These are phyloP conservation scores for Cataglyphis cursor DNA, from an alignment of 2,888 invertebrate species.

Conservation along the genomic window DNA sequence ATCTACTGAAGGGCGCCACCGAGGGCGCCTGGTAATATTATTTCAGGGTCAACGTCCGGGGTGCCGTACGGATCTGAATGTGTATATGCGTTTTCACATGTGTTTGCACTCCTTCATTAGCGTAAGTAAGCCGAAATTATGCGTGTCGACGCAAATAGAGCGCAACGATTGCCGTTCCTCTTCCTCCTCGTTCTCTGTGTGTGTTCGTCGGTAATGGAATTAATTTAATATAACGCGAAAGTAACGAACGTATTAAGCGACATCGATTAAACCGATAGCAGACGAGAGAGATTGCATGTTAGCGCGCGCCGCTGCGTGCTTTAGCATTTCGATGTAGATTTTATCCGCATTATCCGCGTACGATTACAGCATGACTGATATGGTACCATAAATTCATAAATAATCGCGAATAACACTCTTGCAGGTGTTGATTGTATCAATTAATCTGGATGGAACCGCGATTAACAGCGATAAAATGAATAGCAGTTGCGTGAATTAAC, in stretches of 20 bases:
- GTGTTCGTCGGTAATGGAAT: slow-evolving; percentile 24
- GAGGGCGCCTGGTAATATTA: slow-evolving; percentile 56
- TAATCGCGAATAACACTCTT: slow-evolving; percentile 43
- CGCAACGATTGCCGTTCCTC: slow-evolving; percentile 14
- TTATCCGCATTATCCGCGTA: slow-evolving; percentile 39
- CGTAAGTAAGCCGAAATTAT: slow-evolving; percentile 72
- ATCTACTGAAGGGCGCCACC: slow-evolving; percentile 49
- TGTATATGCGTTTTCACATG: neutral
- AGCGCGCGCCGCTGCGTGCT: slow-evolving; percentile 17
- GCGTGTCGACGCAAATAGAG: slow-evolving; percentile 45
- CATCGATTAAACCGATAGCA: slow-evolving; percentile 47
- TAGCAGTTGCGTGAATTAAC: slow-evolving; percentile 8
- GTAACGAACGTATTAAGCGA: slow-evolving; percentile 48
- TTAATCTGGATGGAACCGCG: slow-evolving; percentile 6
- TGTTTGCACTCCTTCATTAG: slow-evolving; percentile 66
- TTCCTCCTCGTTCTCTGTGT: neutral
- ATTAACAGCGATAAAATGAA: slow-evolving; percentile 18
- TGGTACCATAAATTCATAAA: slow-evolving; percentile 44
- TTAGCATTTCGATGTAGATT: slow-evolving; percentile 41
- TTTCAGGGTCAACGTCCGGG: slow-evolving; percentile 55
- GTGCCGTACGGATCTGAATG: slow-evolving; percentile 52
- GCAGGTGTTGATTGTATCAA: slow-evolving; percentile 46
- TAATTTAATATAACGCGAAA: slow-evolving; percentile 53
- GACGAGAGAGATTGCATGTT: slow-evolving; percentile 22
- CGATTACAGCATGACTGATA: slow-evolving; percentile 49